Evolutionary conservation across 1,140 invertebrate species (phyloP).

Genomic region (Drosophila navojoa): DNA sequence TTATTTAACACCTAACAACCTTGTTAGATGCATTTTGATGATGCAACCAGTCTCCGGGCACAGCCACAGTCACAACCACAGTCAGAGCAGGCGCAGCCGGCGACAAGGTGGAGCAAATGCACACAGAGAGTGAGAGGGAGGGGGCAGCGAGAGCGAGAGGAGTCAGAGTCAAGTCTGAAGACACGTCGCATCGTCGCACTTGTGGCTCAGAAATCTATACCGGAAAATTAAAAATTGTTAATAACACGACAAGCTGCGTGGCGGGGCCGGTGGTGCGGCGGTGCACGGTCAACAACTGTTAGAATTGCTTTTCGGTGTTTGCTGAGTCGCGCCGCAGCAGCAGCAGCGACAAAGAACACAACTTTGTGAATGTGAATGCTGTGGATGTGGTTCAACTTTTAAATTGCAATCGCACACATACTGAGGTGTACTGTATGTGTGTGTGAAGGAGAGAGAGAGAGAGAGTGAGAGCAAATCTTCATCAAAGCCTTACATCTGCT

Average conservation of each 20-base stretch:
- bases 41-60: constrained; percentile 49
- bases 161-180: constrained; percentile 12
- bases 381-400: constrained; percentile 58
- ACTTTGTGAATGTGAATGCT: constrained; percentile 48
- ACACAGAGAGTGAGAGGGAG: constrained; percentile 58
- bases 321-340: constrained; percentile 17
- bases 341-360: constrained; percentile 49
- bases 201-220: constrained; percentile 78
- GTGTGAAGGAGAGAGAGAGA: neutral
- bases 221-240: constrained; percentile 83
- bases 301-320: constrained; percentile 76
- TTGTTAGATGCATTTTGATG: constrained; percentile 83
- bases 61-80: constrained; percentile 22
- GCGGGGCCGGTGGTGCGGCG: constrained; percentile 30
- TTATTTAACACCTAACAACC: constrained; percentile 83
- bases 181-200: constrained; percentile 40
- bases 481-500: constrained; percentile 60
- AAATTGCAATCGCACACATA: constrained; percentile 42
- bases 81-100: constrained; percentile 26
- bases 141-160: constrained; percentile 32
- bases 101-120: constrained; percentile 63
- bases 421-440: neutral
- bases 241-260: constrained; percentile 77
- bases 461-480: neutral
- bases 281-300: constrained; percentile 64